Percentiles rank a stretch among this genome's conserved stretches.
These are phyloP conservation scores for Mobula birostris DNA, from an alignment of 2,113 vertebrate genomes.

Conservation along the genomic window DNA sequence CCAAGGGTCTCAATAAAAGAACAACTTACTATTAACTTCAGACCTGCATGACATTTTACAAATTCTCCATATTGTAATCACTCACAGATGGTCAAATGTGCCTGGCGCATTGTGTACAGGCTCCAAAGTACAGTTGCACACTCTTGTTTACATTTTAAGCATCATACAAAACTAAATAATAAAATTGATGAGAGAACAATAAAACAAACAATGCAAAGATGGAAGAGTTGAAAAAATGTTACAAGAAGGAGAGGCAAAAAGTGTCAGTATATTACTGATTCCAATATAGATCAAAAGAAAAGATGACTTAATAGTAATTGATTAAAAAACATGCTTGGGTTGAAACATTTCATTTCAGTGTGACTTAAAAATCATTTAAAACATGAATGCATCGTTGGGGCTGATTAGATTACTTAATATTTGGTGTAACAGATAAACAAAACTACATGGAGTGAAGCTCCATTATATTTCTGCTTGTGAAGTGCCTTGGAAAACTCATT, in stretches of 20 bases:
- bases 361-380: neutral
- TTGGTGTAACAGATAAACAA: neutral
- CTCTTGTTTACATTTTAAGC: too few species aligned
- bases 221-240: neutral
- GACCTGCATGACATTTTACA: too few species aligned
- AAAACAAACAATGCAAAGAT: too few species aligned
- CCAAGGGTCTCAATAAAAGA: too few species aligned
- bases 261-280: neutral
- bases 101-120: too few species aligned
- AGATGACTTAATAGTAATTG: neutral
- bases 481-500: neutral
- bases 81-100: too few species aligned
- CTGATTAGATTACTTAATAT: neutral
- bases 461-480: neutral
- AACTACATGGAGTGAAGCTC: neutral
- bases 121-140: too few species aligned
- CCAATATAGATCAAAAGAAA: neutral
- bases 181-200: neutral
- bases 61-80: too few species aligned
- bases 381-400: neutral
- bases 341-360: neutral
- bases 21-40: too few species aligned
- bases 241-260: neutral
- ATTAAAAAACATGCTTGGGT: neutral
- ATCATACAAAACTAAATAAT: neutral